Percentiles rank a stretch among this genome's conserved stretches.
Conservation (phyloP, 2,888 invertebrate genomes). For the Heliconius charithonia region DNA sequence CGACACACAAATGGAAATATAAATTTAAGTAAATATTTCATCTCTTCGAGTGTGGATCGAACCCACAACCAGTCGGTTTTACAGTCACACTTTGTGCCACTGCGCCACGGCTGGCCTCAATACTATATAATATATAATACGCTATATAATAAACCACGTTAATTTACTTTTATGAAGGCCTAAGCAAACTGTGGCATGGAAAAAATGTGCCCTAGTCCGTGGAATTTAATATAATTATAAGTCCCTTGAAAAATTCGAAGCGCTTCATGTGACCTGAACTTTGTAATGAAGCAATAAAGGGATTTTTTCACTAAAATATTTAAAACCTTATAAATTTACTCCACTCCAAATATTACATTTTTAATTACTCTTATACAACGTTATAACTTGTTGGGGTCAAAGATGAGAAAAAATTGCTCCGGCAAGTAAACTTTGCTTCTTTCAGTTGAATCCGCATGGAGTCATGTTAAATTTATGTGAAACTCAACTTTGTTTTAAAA, state of each 20-base stretch:
- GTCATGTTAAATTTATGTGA: not conserved
- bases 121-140: too few species aligned
- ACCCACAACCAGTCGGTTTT: too few species aligned
- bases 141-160: not conserved
- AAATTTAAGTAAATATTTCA: too few species aligned
- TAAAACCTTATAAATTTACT: slow-evolving; percentile 13
- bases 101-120: too few species aligned
- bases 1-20: too few species aligned
- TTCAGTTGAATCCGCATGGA: not conserved
- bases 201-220: slow-evolving; percentile 11
- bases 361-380: slow-evolving; percentile 8
- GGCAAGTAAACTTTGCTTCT: not conserved
- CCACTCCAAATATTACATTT: not conserved
- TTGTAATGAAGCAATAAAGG: slow-evolving; percentile 28
- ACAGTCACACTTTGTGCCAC: too few species aligned
- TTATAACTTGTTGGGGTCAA: not conserved
- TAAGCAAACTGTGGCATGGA: not conserved
- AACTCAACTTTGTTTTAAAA: not conserved
- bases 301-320: slow-evolving; percentile 7
- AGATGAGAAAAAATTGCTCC: not conserved
- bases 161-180: slow-evolving; percentile 16
- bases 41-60: too few species aligned
- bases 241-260: slow-evolving; percentile 25
- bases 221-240: slow-evolving; percentile 32
- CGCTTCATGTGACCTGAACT: slow-evolving; percentile 27